Base-by-base conservation (phyloP, 2,797 vertebrate species). In the Synaphobranchus kaupii region DNA sequence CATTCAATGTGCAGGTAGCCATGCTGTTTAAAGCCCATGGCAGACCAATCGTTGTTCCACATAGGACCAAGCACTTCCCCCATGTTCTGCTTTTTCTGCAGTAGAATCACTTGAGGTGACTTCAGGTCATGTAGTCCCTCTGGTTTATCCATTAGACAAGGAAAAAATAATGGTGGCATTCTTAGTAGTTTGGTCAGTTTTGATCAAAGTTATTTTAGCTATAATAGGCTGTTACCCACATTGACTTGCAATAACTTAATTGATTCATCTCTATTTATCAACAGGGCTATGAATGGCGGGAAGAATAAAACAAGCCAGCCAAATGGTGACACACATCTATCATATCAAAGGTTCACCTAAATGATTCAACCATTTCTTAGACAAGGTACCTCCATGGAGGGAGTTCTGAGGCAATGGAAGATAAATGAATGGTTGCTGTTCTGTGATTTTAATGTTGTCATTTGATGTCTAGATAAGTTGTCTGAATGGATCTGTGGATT, bases 241-340 rank as follows among this genome's bases (percentile, higher is more conserved):
- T 80, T 22, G 20, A n/a, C 39, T 9, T 47, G 71, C 13, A 76
- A 13, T 13, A 17, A 20, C 71, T 76, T 15, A 76, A 20, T 20
- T 13, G 0, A 81, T 47, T 80, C 52, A 58, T 50, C 39, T 63
- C n/a, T 50, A 58, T 78, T 39, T 39, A 52, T 68, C 60, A 52
- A 87, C 86, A 87, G 86, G 86, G 4, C 47, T 4, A 39, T 25
- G 63, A 68, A 83, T 52, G 39, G 34, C 25, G 39, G 8, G 47
- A n/a, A 83, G 76, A 66, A 82, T 31, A 58, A 82, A 3, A 20
- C 44, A 50, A 25, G 47, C 71, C n/a, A 83, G 5, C 78, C 34
- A 39, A 4, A 25, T 31, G 58, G 7, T 81, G 78, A 10, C 25
- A 25, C 22, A 25, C 17, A 78, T 47, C 34, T 44, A 7, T 47